Percentiles rank a stretch among this genome's conserved stretches.
phyloP scores from a whole-genome alignment of 2,113 vertebrate species.

The Dendropsophus ebraccatus region DNA sequence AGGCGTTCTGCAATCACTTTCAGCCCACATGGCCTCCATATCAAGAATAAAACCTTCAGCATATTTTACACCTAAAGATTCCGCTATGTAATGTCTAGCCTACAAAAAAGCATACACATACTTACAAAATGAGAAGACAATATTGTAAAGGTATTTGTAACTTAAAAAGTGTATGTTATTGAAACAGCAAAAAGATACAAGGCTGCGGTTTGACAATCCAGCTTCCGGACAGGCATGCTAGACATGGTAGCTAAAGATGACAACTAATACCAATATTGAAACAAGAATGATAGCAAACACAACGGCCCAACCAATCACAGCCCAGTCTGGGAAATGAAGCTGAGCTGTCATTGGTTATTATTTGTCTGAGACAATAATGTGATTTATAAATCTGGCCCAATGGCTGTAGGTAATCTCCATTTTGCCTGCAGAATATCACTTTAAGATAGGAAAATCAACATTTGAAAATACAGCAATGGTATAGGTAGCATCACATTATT shows the following conservation, averaged over 20 bases:
- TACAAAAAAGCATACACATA: constrained; percentile 58
- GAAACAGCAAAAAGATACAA: not conserved
- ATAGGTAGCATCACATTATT: not conserved
- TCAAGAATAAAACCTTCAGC: constrained; percentile 79
- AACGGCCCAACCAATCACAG: too few relatives aligned
- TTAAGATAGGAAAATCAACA: not conserved
- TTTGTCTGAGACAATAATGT: too few relatives aligned
- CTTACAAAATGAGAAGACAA: not conserved
- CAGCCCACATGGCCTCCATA: constrained; percentile 78
- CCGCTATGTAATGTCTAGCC: constrained; percentile 79
- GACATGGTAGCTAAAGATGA: not conserved
- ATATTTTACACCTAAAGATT: constrained; percentile 77
- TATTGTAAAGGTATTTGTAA: not conserved
- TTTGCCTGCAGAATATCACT: not conserved
- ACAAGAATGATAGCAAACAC: too few relatives aligned
- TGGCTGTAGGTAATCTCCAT: not conserved
- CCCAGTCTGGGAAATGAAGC: too few relatives aligned
- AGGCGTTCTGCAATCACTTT: constrained; percentile 77
- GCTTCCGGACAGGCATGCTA: too few relatives aligned
- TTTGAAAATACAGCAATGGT: not conserved
- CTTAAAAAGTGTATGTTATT: not conserved
- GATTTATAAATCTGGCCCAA: too few relatives aligned
- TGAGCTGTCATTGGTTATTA: too few relatives aligned
- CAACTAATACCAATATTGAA: too few relatives aligned
- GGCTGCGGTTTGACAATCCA: not conserved